Evolutionary conservation across 1,140 invertebrate species (phyloP), one percentile per base, ranked within the genome.

Genomic region (Sarcophaga bullata): DNA sequence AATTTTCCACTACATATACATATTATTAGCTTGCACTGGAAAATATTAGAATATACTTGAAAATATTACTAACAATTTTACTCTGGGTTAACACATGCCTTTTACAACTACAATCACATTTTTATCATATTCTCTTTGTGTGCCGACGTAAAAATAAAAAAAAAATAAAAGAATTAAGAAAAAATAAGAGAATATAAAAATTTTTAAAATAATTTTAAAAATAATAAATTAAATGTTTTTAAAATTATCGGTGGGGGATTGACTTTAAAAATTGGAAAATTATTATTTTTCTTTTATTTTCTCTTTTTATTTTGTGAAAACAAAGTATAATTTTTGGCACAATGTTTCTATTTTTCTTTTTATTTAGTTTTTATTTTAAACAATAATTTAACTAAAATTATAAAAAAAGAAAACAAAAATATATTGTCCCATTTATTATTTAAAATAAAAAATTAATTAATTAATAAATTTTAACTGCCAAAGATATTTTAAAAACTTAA

Each of bases 201-300:
- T 2, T 37, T 4, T n/a, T 8, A 78, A 6, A 50, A 49, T 49
- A 37, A 68, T 9, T 68, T 68, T 19, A 8, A 68, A 68, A 19
- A 48, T 15, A 83, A 37, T 83, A 83, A 47, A 81, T 80, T 73
- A 9, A 47, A 37, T 17, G 15, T 47, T 49, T 76, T 76, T 17
- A n/a, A 68, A 68, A 68, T 19, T 68, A 68, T 68, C 62, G 62
- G 62, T 68, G 62, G 62, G 62, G 62, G 17, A 68, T 37, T 68
- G 62, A 68, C 62, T 68, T 68, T 68, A 68, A 68, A 68, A 17
- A 68, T 68, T 19, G 62, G 62, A 68, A 68, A 52, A 68, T n/a
- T n/a, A n/a, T n/a, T n/a, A n/a, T n/a, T n/a, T n/a, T n/a, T n/a
- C n/a, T n/a, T n/a, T n/a, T n/a, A n/a, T n/a, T n/a, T n/a, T n/a